Evolutionary conservation across 2,113 vertebrate genomes (phyloP).

Genomic region (Podarcis raffonei): DNA sequence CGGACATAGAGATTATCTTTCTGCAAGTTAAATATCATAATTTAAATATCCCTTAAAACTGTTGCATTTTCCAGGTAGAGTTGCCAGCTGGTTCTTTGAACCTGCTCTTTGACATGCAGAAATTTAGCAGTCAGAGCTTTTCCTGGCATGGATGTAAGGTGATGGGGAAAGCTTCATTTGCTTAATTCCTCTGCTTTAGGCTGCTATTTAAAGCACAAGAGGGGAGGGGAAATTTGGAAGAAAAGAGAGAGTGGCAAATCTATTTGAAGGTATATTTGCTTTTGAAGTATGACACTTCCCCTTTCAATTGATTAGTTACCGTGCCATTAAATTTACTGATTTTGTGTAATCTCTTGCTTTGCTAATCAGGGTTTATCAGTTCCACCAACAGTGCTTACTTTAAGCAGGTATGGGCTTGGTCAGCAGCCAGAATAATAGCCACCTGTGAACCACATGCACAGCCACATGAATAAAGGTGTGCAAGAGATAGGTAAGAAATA

Average conservation of each 20-base stretch:
- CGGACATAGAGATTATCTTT: neutral
- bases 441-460: no score
- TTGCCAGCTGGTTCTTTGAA: neutral
- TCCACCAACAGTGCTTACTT: no score
- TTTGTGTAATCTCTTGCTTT: neutral
- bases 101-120: neutral
- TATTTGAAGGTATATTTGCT: neutral
- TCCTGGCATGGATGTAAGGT: neutral
- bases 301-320: neutral
- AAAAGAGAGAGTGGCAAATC: neutral
- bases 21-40: neutral
- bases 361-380: neutral
- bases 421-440: no score
- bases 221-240: no score
- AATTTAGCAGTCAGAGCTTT: neutral
- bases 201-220: neutral
- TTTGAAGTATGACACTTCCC: neutral
- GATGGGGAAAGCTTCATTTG: neutral
- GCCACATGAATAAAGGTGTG: no score
- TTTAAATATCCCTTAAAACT: neutral
- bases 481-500: no score
- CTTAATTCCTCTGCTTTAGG: neutral
- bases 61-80: no score
- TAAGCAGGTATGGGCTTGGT: no score
- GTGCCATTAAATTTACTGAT: neutral